Evolutionary conservation across 2,888 invertebrate species (phyloP).

Genomic region (Cinara cedri): DNA sequence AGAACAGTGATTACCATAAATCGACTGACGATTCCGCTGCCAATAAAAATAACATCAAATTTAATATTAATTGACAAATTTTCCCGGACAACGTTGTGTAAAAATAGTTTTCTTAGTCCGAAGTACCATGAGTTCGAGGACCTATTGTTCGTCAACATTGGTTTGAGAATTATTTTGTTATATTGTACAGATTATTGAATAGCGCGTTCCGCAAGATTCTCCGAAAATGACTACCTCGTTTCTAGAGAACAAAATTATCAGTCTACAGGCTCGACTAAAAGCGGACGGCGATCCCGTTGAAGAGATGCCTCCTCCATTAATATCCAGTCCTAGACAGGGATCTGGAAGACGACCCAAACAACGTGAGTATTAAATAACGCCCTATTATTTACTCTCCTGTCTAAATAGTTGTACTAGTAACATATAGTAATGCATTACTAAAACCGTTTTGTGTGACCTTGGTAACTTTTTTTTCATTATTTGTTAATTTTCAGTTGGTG

Average conservation of each 20-base stretch:
- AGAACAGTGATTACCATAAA: not conserved
- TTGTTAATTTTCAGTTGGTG: slow-evolving; percentile 63
- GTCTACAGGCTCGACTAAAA: slow-evolving; percentile 80
- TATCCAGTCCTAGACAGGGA: slow-evolving; percentile 64
- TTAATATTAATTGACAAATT: slow-evolving; percentile 28
- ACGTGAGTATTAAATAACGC: slow-evolving; percentile 66
- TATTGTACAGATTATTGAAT: not conserved
- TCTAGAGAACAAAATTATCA: slow-evolving; percentile 71
- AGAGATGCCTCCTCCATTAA: slow-evolving; percentile 65
- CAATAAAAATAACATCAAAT: slow-evolving; percentile 45
- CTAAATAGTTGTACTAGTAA: not conserved
- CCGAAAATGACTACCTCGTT: slow-evolving; percentile 60
- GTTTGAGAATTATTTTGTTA: slow-evolving; percentile 3
- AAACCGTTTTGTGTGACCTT: slow-evolving; percentile 10
- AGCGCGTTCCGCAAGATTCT: not conserved
- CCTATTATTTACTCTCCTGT: not conserved
- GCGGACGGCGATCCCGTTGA: slow-evolving; percentile 72
- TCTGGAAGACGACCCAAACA: slow-evolving; percentile 71
- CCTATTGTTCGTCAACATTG: not conserved
- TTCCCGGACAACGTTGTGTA: slow-evolving; percentile 40
- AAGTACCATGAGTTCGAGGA: slow-evolving; percentile 3
- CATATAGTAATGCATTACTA: not conserved
- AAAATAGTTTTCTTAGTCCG: slow-evolving; percentile 20
- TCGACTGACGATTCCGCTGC: slow-evolving; percentile 25
- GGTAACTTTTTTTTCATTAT: slow-evolving; percentile 42